These are phyloP conservation scores for Chelon labrosus DNA, from an alignment of 2,797 vertebrate genomes.

Conservation along the genomic window DNA sequence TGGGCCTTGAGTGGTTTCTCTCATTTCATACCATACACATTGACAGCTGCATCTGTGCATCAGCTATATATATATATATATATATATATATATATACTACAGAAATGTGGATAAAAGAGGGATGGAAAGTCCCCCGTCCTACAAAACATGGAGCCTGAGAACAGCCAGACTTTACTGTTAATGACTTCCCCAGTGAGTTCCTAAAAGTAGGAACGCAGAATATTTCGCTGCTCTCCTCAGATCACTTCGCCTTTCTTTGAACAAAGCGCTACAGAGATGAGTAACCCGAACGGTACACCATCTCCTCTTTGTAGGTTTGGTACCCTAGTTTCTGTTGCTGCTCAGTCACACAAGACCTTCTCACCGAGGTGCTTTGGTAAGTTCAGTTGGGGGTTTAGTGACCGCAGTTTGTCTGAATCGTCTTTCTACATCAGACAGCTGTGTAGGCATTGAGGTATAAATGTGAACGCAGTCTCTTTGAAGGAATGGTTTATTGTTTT, in stretches of 20 bases:
- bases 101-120: slow-evolving; percentile 34
- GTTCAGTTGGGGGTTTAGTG: slow-evolving; percentile 48
- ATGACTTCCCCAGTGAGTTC: slow-evolving; percentile 69
- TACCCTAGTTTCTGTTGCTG: neutral
- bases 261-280: slow-evolving; percentile 21
- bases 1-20: neutral
- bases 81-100: neutral
- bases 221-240: slow-evolving; percentile 24
- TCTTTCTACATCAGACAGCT: neutral
- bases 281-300: neutral
- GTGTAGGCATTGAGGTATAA: neutral
- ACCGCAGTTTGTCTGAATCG: slow-evolving; percentile 30
- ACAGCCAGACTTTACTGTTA: slow-evolving; percentile 52
- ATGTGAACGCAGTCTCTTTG: neutral
- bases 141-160: slow-evolving; percentile 64
- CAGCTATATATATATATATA: neutral
- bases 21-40: slow-evolving; percentile 1
- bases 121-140: slow-evolving; percentile 67
- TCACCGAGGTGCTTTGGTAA: slow-evolving; percentile 18
- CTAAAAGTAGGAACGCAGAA: slow-evolving; percentile 60
- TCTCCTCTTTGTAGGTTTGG: slow-evolving; percentile 6
- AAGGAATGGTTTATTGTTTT: neutral
- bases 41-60: slow-evolving; percentile 19
- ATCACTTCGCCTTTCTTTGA: slow-evolving; percentile 44
- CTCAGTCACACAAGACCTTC: slow-evolving; percentile 1